A percentile compares a stretch with the other conserved stretches of the same genome.
These are phyloP conservation scores for Pionites leucogaster DNA, from an alignment of 2,113 vertebrate species.

Conservation along the genomic window DNA sequence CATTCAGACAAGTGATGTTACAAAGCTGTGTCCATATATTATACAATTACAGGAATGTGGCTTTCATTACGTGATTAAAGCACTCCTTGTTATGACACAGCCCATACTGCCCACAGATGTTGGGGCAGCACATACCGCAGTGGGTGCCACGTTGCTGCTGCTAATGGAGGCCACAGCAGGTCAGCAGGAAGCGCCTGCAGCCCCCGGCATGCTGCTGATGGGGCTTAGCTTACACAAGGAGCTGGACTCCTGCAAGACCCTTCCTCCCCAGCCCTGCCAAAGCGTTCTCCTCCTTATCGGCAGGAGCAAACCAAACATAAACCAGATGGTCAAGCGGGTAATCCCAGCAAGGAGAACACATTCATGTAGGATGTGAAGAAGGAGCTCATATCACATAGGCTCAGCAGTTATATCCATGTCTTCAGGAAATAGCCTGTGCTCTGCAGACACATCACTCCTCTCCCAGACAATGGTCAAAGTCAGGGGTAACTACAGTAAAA, in stretches of 20 bases:
- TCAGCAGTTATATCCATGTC: fast-evolving
- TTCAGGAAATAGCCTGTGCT: neutral
- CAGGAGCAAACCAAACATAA: slow-evolving; percentile 46
- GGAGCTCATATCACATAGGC: fast-evolving
- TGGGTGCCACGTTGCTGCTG: neutral
- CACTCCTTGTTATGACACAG: neutral
- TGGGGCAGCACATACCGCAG: neutral
- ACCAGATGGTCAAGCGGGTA: slow-evolving; percentile 26
- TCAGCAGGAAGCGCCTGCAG: neutral
- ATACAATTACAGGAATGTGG: slow-evolving; percentile 47
- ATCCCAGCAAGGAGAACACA: neutral
- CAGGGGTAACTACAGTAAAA: neutral
- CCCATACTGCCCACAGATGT: slow-evolving; percentile 26
- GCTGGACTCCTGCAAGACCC: neutral
- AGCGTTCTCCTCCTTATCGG: neutral
- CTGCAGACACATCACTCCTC: neutral
- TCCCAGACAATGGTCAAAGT: neutral
- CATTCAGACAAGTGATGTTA: slow-evolving; percentile 42
- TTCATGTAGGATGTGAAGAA: neutral
- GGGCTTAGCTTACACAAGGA: slow-evolving; percentile 9
- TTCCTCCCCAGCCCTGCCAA: slow-evolving; percentile 8
- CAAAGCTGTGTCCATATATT: slow-evolving; percentile 5
- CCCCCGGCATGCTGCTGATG: neutral
- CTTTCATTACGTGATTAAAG: slow-evolving; percentile 52
- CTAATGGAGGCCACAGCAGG: neutral